These are phyloP conservation scores for cattle (Bos taurus) DNA, from an alignment of 2,113 vertebrate genomes.

Conservation along the genomic window ARS-UCD2.0 NC_037328.1:127222501-127223000, in stretches of 20 bases:
- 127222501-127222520: not conserved
- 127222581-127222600: not conserved
- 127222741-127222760: not conserved
- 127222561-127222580: not conserved
- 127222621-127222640: not conserved
- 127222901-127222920: not conserved
- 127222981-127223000: not conserved
- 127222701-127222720: not conserved
- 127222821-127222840: not conserved
- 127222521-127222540: not conserved
- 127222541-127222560: not conserved
- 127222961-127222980: not conserved
- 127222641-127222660: not conserved
- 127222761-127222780: not conserved
- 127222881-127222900: not conserved
- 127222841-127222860: not conserved
- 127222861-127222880: not conserved
- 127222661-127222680: not conserved
- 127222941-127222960: not conserved
- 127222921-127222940: not conserved
- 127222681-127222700: not conserved
- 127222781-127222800: not conserved
- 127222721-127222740: not conserved
- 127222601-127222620: not conserved
- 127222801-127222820: not conserved